Evolutionary conservation across 1,140 invertebrate genomes (phyloP), one percentile per base, ranked within the genome.

Genomic region (Lethrus apterus): DNA sequence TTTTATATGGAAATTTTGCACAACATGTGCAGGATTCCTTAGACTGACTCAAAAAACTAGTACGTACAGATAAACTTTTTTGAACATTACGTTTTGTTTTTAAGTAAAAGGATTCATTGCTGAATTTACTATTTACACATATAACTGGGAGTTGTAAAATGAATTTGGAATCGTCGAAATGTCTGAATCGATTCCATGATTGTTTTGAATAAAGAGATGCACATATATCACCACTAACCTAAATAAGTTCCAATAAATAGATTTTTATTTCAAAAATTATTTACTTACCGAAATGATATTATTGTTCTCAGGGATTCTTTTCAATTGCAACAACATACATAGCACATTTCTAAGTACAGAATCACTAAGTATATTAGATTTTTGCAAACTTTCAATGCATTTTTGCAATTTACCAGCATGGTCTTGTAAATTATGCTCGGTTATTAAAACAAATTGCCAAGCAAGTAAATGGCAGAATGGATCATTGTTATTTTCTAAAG

Each of bases 361-460:
- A 15, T 41, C 33, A 42, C 54, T 48, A 15, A 42, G 21, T 14
- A 23, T 14, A 48, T 54, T 56, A 40, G 10, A 31, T 9, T 44
- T 15, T 50, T 53, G 46, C 9, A 62, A 31, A 21, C 42, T 36
- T 4, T 62, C 44, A 14, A 42, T 29, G 47, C 23, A 45, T 13
- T 35, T 48, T 30, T 55, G 23, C 14, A 65, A 44, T 40, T 54
- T 41, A 38, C 49, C 34, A 13, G 60, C 60, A 35, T 44, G 44
- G 26, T 63, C 52, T n/a, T 14, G 18, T 44, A 57, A 42, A 33
- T 57, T 33, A 47, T 57, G 58, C 11, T 58, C 26, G 30, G 52
- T 51, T 20, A 20, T 48, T 13, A 65, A 45, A n/a, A 45, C 48
- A 42, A 51, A 61, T 38, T 60, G 46, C 63, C 63, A 65, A 9